Conservation (phyloP, 2,113 vertebrate genomes). For the Psettodes erumei region DNA sequence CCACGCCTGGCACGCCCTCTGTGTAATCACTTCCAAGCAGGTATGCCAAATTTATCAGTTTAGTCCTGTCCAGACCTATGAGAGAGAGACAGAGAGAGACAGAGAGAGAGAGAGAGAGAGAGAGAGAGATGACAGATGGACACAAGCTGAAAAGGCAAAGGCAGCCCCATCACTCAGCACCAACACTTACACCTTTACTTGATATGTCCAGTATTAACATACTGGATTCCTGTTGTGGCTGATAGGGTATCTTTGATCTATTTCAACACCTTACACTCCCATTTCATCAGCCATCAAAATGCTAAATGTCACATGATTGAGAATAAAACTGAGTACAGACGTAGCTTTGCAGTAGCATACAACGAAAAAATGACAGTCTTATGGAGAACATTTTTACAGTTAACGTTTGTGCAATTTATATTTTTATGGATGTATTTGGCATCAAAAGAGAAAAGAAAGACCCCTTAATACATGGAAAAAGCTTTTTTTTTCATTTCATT, state of each 20-base stretch:
- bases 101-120: background rate
- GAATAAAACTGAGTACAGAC: background rate
- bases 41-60: conserved; percentile 96
- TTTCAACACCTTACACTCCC: conserved; percentile 10
- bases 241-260: background rate
- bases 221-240: conserved; percentile 7
- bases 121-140: background rate
- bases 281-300: background rate
- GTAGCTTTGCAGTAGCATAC: background rate
- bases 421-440: background rate
- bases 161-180: background rate
- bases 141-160: background rate
- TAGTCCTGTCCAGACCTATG: conserved; percentile 91
- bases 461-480: background rate
- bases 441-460: background rate
- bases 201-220: conserved; percentile 10
- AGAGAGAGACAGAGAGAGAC: background rate
- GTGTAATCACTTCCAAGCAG: conserved; percentile 98
- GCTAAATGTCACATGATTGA: background rate
- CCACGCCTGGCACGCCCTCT: conserved; percentile 92
- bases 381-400: no score
- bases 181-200: conserved; percentile 2
- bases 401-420: no score
- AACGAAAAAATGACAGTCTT: no score
- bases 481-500: no score